A percentile compares a stretch with the other conserved stretches of the same genome.
These are phyloP conservation scores for Euzetes globulus DNA, from an alignment of 2,888 invertebrate genomes.

Conservation along the genomic window DNA sequence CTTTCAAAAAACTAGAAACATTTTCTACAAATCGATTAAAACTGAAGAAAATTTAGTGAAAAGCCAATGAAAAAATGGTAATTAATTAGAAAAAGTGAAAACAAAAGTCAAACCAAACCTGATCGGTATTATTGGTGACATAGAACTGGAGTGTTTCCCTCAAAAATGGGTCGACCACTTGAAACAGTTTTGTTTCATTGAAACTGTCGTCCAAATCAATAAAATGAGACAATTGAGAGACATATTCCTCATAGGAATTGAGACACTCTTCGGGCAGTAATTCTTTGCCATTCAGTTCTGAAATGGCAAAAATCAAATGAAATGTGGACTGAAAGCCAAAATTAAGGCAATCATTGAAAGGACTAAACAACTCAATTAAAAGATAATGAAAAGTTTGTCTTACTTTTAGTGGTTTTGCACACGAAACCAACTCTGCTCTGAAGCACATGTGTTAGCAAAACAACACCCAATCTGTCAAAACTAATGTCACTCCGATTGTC, in stretches of 20 bases:
- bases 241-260: background rate
- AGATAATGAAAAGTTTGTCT: slow-evolving; percentile 8
- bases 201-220: background rate
- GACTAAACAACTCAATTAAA: background rate
- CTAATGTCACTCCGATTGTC: slow-evolving; percentile 8
- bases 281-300: background rate
- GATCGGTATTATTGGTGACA: slow-evolving; percentile 14
- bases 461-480: slow-evolving; percentile 20
- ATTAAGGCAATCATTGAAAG: too few relatives aligned
- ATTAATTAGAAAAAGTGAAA: background rate
- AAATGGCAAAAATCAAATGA: background rate
- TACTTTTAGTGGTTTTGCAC: slow-evolving; percentile 17
- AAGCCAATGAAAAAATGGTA: background rate
- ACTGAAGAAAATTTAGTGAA: background rate
- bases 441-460: slow-evolving; percentile 29
- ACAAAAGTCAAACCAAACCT: background rate
- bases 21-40: background rate
- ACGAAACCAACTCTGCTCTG: slow-evolving; percentile 23
- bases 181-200: background rate
- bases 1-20: too few relatives aligned
- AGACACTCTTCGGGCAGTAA: background rate
- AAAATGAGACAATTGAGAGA: background rate
- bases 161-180: slow-evolving; percentile 7
- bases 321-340: background rate
- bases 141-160: slow-evolving; percentile 11